phyloP scores from a whole-genome alignment of 2,113 vertebrate genomes.

The Sarotherodon lohbergeri region DNA sequence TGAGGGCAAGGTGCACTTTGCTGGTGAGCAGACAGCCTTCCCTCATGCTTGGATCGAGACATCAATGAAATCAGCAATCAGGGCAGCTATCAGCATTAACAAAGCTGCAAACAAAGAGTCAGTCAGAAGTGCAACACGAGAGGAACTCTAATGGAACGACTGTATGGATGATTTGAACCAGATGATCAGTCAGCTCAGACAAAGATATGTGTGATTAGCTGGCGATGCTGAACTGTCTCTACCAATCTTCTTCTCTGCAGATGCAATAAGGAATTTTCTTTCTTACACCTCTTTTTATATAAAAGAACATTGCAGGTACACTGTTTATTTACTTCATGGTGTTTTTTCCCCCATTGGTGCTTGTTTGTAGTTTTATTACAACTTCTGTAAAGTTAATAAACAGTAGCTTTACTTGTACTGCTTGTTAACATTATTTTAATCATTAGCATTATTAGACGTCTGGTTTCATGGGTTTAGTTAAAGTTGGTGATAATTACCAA shows the following conservation, averaged over 20 bases:
- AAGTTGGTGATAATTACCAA: not conserved
- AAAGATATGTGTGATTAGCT: rapidly evolving
- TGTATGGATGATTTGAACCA: rapidly evolving
- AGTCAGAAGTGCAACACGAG: rapidly evolving
- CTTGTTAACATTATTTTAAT: not conserved
- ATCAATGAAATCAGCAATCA: slow-evolving; percentile 71
- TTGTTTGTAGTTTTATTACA: not conserved
- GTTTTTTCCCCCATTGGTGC: rapidly evolving
- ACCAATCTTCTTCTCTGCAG: not conserved
- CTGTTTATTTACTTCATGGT: rapidly evolving
- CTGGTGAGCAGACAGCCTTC: slow-evolving; percentile 73
- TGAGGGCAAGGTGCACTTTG: slow-evolving; percentile 70
- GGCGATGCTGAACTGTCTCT: not conserved
- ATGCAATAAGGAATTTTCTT: not conserved
- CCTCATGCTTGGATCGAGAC: slow-evolving; percentile 81
- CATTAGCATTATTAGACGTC: not conserved
- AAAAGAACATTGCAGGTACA: not conserved
- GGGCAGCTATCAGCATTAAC: slow-evolving; percentile 64
- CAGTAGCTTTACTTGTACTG: not conserved
- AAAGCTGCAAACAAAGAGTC: rapidly evolving
- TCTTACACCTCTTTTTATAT: rapidly evolving
- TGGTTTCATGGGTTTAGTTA: not conserved
- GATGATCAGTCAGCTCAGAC: rapidly evolving
- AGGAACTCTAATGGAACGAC: rapidly evolving
- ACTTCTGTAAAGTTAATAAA: not conserved